Evolutionary conservation across 2,113 vertebrate genomes (phyloP), one percentile per base, ranked within the genome.

Genomic region (Lepus europaeus): DNA sequence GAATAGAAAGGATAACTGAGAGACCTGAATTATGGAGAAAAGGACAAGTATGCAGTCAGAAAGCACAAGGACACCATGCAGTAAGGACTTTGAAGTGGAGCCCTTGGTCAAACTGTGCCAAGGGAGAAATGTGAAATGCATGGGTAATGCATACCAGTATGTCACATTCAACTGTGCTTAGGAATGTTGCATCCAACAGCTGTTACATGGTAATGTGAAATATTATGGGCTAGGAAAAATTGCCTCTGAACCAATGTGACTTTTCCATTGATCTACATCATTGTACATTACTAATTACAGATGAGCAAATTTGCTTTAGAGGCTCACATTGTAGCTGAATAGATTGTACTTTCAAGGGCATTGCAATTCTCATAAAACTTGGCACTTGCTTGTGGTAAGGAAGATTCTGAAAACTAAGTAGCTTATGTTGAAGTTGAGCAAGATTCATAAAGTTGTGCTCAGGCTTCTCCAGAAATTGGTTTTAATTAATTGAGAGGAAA

Each of bases 61-160:
- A 79, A 1, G 16, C 3, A 31, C 14, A 25, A 27, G 23, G 77
- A 6, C 22, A 20, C 31, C 6, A 0, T 1, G 2, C 29, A 2
- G 0, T 20, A 19, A 31, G 70, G 66, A 22, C 33, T 23, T 56
- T 9, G 27, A 6, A 6, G 53, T 39, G 59, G 22, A 85, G 16
- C 51, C 25, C 0, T 0, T 22, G n/a, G 45, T 39, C 17, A 64
- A 6, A 22, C 8, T 19, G 6, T 16, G 17, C 33, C 17, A 68
- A 51, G 11, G 70, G 22, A 27, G n/a, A 29, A 2, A 3, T 6
- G 11, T 25, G 68, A 22, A 36, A 29, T 6, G 23, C 36, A 9
- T 72, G 20, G 12, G 10, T 9, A 2, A 6, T 27, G 7, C 4
- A 0, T 29, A 8, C 25, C 25, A 8, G 25, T 3, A 0, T 63